Conservation (phyloP, 1,140 invertebrate genomes). For the Paralvinella palmiformis region DNA sequence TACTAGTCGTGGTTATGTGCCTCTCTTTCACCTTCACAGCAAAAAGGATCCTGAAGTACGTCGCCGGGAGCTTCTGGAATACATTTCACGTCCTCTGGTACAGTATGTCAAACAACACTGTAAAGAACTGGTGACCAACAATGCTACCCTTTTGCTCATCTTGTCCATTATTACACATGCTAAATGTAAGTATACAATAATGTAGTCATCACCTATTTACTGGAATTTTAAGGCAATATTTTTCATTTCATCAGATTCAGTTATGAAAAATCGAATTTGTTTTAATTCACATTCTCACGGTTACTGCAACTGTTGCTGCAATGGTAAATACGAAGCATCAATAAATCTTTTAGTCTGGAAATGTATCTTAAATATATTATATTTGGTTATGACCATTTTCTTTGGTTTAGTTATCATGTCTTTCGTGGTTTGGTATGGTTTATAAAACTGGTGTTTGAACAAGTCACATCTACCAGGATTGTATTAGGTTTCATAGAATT, state of each 20-base stretch:
- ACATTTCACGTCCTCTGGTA: constrained; percentile 61
- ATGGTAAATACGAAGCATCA: too few relatives aligned
- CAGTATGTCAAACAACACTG: constrained; percentile 59
- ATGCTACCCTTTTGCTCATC: constrained; percentile 64
- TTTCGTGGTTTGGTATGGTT: too few relatives aligned
- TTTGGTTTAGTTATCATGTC: neutral
- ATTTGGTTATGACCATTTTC: neutral
- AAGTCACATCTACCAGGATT: neutral
- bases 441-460: too few relatives aligned
- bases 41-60: constrained; percentile 73
- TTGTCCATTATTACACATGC: constrained; percentile 64
- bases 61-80: constrained; percentile 66
- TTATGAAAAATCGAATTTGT: too few relatives aligned
- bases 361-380: neutral
- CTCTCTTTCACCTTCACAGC: constrained; percentile 41
- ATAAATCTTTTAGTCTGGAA: too few relatives aligned
- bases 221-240: too few relatives aligned
- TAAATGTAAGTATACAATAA: constrained; percentile 48
- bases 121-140: constrained; percentile 63
- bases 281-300: too few relatives aligned
- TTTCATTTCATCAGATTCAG: too few relatives aligned
- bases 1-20: too few relatives aligned
- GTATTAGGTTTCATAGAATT: neutral
- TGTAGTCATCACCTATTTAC: too few relatives aligned
- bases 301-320: too few relatives aligned